Evolutionary conservation across 2,888 invertebrate species (phyloP).

Genomic region (Tetragnatha montana): DNA sequence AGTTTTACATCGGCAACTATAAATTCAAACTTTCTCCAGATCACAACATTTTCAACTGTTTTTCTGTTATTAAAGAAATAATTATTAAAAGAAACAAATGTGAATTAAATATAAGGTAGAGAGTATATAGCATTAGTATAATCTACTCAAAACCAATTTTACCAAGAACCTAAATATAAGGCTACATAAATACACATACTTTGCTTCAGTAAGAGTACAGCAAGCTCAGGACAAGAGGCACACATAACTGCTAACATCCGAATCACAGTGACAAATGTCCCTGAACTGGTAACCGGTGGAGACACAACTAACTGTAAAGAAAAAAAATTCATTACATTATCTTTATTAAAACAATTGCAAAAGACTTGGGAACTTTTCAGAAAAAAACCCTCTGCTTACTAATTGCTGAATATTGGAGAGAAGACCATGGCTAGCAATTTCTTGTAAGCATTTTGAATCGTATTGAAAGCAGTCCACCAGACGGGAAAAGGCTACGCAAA

Average conservation of each 20-base stretch:
- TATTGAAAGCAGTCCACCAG: slow-evolving; percentile 97
- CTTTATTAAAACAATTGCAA: background rate
- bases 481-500: slow-evolving; percentile 96
- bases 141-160: background rate
- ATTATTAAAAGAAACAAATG: background rate
- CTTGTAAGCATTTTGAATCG: slow-evolving; percentile 91
- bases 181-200: slow-evolving; percentile 77
- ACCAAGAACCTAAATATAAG: background rate
- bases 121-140: background rate
- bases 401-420: slow-evolving; percentile 94
- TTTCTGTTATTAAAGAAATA: background rate
- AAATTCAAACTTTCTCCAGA: too few species aligned
- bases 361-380: background rate
- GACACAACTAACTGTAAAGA: slow-evolving; percentile 77
- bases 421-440: slow-evolving; percentile 93
- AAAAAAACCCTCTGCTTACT: slow-evolving; percentile 79
- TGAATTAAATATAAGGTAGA: background rate
- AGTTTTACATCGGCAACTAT: too few species aligned
- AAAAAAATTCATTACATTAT: slow-evolving; percentile 10
- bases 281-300: slow-evolving; percentile 95
- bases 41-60: too few species aligned
- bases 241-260: slow-evolving; percentile 98
- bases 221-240: slow-evolving; percentile 94
- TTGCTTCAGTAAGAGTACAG: slow-evolving; percentile 91
- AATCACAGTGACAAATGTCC: slow-evolving; percentile 96